phyloP scores from a whole-genome alignment of 2,888 invertebrate species.

The Limnephilus auricula region DNA sequence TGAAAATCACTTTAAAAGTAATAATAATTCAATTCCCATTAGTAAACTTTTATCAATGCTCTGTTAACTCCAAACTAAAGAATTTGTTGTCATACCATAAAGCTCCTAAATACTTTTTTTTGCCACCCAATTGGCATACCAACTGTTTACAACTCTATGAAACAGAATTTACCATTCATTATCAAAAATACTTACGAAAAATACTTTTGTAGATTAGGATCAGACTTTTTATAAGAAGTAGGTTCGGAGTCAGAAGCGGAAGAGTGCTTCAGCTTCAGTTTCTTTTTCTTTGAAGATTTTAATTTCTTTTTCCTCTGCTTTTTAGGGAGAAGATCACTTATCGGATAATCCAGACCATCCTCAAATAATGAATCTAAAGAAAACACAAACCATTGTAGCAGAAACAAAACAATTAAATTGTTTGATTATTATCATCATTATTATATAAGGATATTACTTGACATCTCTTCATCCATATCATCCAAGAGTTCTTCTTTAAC shows the following conservation, averaged over 20 bases:
- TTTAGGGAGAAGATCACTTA: slow-evolving; percentile 53
- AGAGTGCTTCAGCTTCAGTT: slow-evolving; percentile 69
- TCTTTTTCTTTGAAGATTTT: slow-evolving; percentile 69
- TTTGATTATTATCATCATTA: background rate
- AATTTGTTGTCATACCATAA: background rate
- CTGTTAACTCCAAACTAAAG: background rate
- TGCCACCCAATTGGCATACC: background rate
- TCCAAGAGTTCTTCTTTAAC: slow-evolving; percentile 74
- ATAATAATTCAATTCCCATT: too few relatives aligned
- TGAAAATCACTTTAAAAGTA: too few relatives aligned
- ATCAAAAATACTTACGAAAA: slow-evolving; percentile 67
- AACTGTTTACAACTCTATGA: background rate
- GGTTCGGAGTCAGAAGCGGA: slow-evolving; percentile 24
- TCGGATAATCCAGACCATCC: slow-evolving; percentile 59
- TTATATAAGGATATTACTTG: slow-evolving; percentile 68
- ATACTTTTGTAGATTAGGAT: slow-evolving; percentile 74
- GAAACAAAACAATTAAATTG: background rate
- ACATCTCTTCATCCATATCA: slow-evolving; percentile 73
- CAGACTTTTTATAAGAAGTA: slow-evolving; percentile 68
- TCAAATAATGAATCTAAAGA: slow-evolving; percentile 58
- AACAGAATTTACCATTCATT: background rate
- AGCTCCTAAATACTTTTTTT: background rate
- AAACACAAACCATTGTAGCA: background rate
- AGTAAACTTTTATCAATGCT: too few relatives aligned
- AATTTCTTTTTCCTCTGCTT: slow-evolving; percentile 69